Percentiles rank a stretch among this genome's conserved stretches.
These are phyloP conservation scores for Helostoma temminkii DNA, from an alignment of 2,797 vertebrate species.

Conservation along the genomic window DNA sequence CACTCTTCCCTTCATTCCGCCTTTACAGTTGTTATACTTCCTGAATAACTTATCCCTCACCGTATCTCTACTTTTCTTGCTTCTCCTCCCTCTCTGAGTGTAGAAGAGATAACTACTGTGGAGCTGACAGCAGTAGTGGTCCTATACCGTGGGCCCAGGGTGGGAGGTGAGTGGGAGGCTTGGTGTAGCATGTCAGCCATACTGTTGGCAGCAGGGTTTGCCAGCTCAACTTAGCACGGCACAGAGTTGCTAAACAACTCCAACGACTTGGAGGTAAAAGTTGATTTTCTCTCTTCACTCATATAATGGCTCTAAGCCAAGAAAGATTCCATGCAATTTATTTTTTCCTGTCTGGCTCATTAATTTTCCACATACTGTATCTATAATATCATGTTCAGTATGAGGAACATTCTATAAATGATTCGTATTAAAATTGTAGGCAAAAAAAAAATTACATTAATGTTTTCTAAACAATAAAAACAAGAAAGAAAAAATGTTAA, in stretches of 20 bases:
- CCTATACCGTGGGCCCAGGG: conserved; percentile 64
- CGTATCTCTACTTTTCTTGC: conserved; percentile 55
- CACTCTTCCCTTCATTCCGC: conserved; percentile 60
- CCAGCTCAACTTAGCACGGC: conserved; percentile 65
- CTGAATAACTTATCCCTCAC: conserved; percentile 56
- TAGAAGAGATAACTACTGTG: conserved; percentile 67
- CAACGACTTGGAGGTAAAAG: conserved; percentile 64
- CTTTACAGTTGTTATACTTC: conserved; percentile 57
- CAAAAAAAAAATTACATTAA: background rate
- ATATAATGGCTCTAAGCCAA: conserved; percentile 41
- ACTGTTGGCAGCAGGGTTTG: conserved; percentile 68
- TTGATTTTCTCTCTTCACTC: conserved; percentile 55
- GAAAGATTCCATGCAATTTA: conserved; percentile 24
- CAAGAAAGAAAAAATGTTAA: conserved; percentile 22
- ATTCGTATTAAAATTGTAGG: conserved; percentile 15
- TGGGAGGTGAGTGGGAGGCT: conserved; percentile 80
- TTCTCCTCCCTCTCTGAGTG: conserved; percentile 61
- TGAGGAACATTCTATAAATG: conserved; percentile 10
- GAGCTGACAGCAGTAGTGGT: conserved; percentile 77
- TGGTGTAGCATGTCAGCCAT: conserved; percentile 73
- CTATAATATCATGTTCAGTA: conserved; percentile 2
- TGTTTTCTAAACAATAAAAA: conserved; percentile 11
- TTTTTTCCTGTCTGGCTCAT: conserved; percentile 29
- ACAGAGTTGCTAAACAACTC: conserved; percentile 65
- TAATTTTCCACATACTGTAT: conserved; percentile 20